These are phyloP conservation scores for Eudyptes chrysolophus DNA, from an alignment of 2,113 vertebrate genomes.

Conservation along the genomic window DNA sequence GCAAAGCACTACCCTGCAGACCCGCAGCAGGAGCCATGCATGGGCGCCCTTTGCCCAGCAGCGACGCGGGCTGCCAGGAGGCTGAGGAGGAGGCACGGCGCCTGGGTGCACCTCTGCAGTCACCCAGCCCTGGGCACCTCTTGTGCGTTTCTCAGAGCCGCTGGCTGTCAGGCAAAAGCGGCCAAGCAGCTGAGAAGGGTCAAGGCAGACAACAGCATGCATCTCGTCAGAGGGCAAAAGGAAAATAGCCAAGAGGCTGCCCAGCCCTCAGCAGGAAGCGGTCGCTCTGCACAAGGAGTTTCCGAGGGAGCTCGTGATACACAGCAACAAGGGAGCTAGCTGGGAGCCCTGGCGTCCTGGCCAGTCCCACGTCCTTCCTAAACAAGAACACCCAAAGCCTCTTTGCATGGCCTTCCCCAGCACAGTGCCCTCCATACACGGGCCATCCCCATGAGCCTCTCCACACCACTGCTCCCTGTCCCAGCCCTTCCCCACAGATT, in stretches of 20 bases:
- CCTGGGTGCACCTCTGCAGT: accelerated
- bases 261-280: accelerated
- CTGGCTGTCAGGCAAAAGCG: accelerated
- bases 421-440: too few species aligned
- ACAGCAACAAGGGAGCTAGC: not conserved
- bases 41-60: accelerated
- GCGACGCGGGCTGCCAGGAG: not conserved
- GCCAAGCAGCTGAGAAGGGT: not conserved
- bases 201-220: accelerated
- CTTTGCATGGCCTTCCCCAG: not conserved
- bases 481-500: not conserved
- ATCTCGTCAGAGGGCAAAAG: not conserved
- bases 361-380: not conserved
- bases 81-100: accelerated
- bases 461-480: accelerated
- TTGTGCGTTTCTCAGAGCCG: accelerated
- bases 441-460: not conserved
- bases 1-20: not conserved
- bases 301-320: accelerated
- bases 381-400: not conserved
- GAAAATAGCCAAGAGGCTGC: not conserved
- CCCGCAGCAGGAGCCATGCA: accelerated
- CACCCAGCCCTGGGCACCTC: not conserved
- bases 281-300: not conserved
- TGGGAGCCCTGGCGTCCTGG: not conserved